Base-by-base conservation (phyloP, 2,113 vertebrate species). In the Pygoscelis adeliae region DNA sequence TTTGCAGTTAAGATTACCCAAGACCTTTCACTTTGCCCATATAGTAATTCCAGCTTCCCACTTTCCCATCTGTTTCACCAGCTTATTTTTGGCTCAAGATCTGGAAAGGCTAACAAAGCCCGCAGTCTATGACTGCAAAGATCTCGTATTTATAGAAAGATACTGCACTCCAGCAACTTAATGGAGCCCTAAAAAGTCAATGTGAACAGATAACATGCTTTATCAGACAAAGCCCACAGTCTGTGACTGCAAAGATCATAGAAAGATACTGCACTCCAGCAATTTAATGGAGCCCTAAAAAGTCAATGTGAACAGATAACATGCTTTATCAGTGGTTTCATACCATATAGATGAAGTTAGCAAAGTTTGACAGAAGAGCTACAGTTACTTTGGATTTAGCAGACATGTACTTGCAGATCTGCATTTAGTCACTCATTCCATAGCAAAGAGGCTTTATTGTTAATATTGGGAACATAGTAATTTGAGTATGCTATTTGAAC, bases 31-130 rank as follows among this genome's bases (percentile, higher is more conserved):
- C 55, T 94, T 90, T 85, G 66, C 87, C 58, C 65, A 72, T 89
- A 15, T 7, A 92, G 69, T 81, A 89, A 92, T 89, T 95, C 89
- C 95, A 91, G 89, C 77, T 96, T 97, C 91, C 91, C 53, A 72
- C 89, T 89, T 95, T 34, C 62, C 95, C 87, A 94, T 96, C 93
- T 97, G 95, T 87, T 94, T 87, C 78, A 69, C 58, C 70, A 87
- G 58, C n/a, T 93, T 97, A 97, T 96, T 97, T 97, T 96, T 87
- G 89, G 83, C 87, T 95, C 53, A 79, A 22, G 87, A 96, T 82
- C 81, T 94, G 70, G 95, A 94, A 95, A 61, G 36, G 81, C 89
- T 95, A 91, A 97, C 87, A 95, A 95, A 96, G 91, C 84, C 84
- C 12, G 17, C 89, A 87, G 83, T 92, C 72, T 93, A 40, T 36